Percentiles rank a stretch among this genome's conserved stretches.
Conservation (phyloP, 2,797 vertebrate genomes). For the Trachurus trachurus region DNA sequence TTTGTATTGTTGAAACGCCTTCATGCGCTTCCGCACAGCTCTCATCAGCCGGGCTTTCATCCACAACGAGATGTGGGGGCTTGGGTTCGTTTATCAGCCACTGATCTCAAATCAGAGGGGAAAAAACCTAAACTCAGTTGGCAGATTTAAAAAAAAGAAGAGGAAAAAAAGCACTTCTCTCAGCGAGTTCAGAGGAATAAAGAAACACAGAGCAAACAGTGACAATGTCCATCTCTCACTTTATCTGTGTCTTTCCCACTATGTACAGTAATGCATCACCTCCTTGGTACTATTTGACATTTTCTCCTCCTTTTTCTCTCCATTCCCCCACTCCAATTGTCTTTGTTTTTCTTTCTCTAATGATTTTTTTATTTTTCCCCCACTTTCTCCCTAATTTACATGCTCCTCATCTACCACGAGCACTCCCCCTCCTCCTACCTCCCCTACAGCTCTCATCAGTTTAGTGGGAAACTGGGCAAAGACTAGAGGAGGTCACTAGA, state of each 20-base stretch:
- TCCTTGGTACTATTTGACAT: neutral
- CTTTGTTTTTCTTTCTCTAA: slow-evolving; percentile 32
- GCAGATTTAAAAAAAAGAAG: slow-evolving; percentile 22
- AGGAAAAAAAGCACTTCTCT: slow-evolving; percentile 21
- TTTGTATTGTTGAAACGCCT: slow-evolving; percentile 48
- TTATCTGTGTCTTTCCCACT: neutral
- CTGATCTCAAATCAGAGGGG: slow-evolving; percentile 25
- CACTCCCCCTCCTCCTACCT: too few relatives aligned
- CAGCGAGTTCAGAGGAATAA: slow-evolving; percentile 27
- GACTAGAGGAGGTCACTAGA: slow-evolving; percentile 66
- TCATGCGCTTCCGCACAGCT: slow-evolving; percentile 56
- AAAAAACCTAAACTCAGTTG: slow-evolving; percentile 27
- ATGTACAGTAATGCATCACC: neutral
- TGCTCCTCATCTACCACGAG: slow-evolving; percentile 4
- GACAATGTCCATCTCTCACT: slow-evolving; percentile 51
- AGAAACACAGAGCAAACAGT: slow-evolving; percentile 60
- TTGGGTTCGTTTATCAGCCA: slow-evolving; percentile 30
- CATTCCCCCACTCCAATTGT: neutral
- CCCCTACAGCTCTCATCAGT: slow-evolving; percentile 48
- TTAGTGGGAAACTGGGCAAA: slow-evolving; percentile 54
- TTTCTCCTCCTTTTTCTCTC: neutral
- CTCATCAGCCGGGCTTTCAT: slow-evolving; percentile 58
- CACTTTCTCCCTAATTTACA: slow-evolving; percentile 38
- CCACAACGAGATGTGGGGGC: slow-evolving; percentile 20
- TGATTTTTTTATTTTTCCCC: slow-evolving; percentile 22